Percentiles rank a stretch among this genome's conserved stretches.
Evolutionary conservation across 1,140 invertebrate genomes (phyloP).

Genomic region (Cherax destructor): DNA sequence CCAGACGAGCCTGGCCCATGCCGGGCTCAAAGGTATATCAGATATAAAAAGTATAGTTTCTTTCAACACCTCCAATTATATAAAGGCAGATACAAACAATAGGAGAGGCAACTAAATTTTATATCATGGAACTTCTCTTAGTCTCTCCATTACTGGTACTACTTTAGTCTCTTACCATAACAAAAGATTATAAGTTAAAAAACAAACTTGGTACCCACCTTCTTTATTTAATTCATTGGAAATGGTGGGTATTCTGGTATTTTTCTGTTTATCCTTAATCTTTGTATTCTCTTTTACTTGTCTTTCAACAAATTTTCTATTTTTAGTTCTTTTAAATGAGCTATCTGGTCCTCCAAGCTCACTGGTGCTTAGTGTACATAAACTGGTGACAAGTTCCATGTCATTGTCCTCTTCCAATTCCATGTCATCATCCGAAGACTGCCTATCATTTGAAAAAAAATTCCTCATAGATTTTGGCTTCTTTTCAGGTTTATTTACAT

Average conservation of each 20-base stretch:
- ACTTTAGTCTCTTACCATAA: no score
- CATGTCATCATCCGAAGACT: neutral
- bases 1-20: no score
- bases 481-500: conserved; percentile 1
- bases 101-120: no score
- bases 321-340: neutral
- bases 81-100: no score
- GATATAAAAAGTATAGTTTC: no score
- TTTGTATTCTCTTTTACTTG: neutral
- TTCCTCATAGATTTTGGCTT: conserved; percentile 7
- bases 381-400: neutral
- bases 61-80: no score
- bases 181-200: no score
- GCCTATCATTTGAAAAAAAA: neutral
- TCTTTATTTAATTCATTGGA: neutral
- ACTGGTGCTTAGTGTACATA: neutral
- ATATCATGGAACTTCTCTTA: no score
- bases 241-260: neutral
- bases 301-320: neutral
- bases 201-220: neutral
- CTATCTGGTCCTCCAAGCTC: neutral
- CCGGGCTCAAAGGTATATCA: no score
- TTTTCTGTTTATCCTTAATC: neutral
- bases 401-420: neutral
- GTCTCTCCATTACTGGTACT: no score